phyloP scores from a whole-genome alignment of 1,140 invertebrate genomes.

The Tribolium madens region DNA sequence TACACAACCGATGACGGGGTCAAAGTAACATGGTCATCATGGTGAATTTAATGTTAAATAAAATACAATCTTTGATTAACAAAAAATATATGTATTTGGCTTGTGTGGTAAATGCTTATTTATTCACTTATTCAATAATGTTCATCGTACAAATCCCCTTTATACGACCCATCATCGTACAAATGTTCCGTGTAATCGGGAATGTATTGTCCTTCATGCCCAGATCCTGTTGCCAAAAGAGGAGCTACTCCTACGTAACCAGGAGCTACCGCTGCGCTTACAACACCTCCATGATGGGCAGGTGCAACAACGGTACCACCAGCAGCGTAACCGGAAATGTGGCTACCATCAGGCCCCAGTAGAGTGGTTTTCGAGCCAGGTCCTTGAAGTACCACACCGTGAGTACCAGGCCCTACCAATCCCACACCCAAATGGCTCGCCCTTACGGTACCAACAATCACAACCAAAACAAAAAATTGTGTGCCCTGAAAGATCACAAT shows the following conservation, averaged over 20 bases:
- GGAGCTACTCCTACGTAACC: conserved; percentile 47
- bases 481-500: not conserved
- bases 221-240: conserved; percentile 17
- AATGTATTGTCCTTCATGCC: conserved; percentile 51
- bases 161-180: conserved; percentile 53
- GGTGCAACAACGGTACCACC: conserved; percentile 49
- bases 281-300: conserved; percentile 48
- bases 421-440: conserved; percentile 20
- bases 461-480: not conserved
- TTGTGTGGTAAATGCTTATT: conserved; percentile 22
- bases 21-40: not conserved
- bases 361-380: conserved; percentile 46
- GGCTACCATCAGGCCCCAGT: conserved; percentile 53
- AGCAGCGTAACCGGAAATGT: conserved; percentile 45
- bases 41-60: not conserved
- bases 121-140: conserved; percentile 21
- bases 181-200: conserved; percentile 42
- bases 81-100: not conserved
- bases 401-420: conserved; percentile 24
- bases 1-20: not conserved
- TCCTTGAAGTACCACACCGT: conserved; percentile 40
- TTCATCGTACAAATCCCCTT: conserved; percentile 34
- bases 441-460: not conserved
- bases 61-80: not conserved
- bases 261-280: conserved; percentile 54